Base-by-base conservation (phyloP, 2,888 invertebrate species). In the Cantharis lateralis region DNA sequence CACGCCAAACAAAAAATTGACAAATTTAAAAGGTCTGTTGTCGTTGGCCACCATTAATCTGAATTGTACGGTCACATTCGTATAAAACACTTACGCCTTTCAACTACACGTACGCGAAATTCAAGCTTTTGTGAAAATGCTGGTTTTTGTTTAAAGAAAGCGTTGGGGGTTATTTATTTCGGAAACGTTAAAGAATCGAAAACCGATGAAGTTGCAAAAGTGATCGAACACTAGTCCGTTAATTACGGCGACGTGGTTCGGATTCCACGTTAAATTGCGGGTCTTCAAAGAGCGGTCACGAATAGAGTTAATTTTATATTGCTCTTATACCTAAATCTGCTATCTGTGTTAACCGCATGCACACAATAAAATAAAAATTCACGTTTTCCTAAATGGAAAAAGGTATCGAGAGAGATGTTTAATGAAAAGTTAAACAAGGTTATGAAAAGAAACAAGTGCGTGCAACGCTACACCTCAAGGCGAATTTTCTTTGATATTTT, bases 401-500 rank as follows among this genome's bases (percentile, higher is more conserved):
- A n/a, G 9, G 48, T 48, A 48, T 48, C 48, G 48, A 48, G 48
- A 48, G 48, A 48, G 48, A 48, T 48, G 48, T 48, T 48, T 48
- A 48, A 48, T 48, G 48, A 48, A 48, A 48, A 48, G 48, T 48
- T 48, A 48, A 48, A 48, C 48, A 48, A 48, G n/a, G 48, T 48
- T 48, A 48, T 48, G 48, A 48, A 48, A 48, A 48, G 48, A 7
- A 48, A 48, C 48, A 48, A 48, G 48, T 48, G 48, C 48, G 48
- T 48, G 48, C 48, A 48, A 48, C 48, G 48, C 48, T 48, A 48
- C n/a, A 62, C 63, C 71, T 28, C 64, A 18, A 63, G 70, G 70
- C 70, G 71, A 73, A 61, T 72, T 76, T 68, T 74, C 68, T 63
- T 66, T 24, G 68, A 77, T 77, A 77, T 74, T 77, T 74, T 73